Evolutionary conservation across 2,113 vertebrate species (phyloP).

Genomic region (Sturnira hondurensis): DNA sequence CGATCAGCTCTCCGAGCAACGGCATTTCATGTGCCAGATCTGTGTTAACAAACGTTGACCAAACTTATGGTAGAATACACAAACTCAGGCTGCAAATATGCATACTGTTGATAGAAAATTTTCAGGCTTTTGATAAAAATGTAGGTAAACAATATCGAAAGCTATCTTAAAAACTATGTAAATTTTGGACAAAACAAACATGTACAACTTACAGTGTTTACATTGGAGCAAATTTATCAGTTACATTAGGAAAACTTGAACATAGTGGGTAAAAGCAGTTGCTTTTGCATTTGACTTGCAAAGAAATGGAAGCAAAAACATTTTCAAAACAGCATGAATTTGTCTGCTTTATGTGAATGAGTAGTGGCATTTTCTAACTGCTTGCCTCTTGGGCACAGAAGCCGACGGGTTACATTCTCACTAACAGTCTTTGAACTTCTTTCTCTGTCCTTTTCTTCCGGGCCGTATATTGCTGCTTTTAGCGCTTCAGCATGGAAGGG

Average conservation of each 20-base stretch:
- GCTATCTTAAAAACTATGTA: neutral
- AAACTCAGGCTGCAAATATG: neutral
- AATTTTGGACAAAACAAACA: neutral
- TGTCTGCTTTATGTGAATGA: conserved; percentile 39
- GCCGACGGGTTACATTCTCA: conserved; percentile 56
- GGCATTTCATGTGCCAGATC: conserved; percentile 17
- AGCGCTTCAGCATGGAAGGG: conserved; percentile 99
- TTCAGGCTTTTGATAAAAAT: conserved; percentile 40
- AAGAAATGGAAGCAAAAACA: neutral
- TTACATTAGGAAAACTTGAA: neutral
- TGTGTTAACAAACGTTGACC: neutral
- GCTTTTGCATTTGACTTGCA: neutral
- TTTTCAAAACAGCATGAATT: conserved; percentile 22
- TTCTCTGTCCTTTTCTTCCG: conserved; percentile 82
- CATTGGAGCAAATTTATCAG: neutral
- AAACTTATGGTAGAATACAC: neutral
- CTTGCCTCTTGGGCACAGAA: conserved; percentile 64
- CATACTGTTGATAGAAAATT: neutral
- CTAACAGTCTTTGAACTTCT: conserved; percentile 83
- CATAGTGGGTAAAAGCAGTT: neutral
- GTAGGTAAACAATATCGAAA: conserved; percentile 45
- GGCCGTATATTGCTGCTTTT: conserved; percentile 75
- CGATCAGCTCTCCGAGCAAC: neutral
- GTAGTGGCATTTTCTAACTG: conserved; percentile 63
- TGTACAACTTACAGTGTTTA: neutral